Conservation (phyloP, 37 sponge, comb jelly and placozoan species). For the Cladorhizidae sp. region DNA sequence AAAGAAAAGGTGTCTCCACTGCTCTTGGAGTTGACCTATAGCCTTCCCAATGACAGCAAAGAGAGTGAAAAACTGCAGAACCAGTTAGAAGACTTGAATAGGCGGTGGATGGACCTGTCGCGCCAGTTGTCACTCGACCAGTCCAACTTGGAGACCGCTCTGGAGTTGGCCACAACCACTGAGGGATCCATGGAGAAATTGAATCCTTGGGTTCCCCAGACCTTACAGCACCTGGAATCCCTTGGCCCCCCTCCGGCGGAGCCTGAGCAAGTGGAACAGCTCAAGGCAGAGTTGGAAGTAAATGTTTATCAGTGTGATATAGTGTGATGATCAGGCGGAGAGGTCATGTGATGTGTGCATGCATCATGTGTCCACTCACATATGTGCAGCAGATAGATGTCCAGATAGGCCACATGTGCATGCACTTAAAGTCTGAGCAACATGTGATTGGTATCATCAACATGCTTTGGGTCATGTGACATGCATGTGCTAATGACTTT, state of each 20-base stretch:
- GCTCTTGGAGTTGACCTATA: conserved; percentile 20
- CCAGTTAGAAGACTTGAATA: conserved; percentile 33
- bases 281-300: conserved; percentile 52
- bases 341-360: too few species aligned
- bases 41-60: conserved; percentile 23
- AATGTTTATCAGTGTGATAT: too few species aligned
- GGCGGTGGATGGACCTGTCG: conserved; percentile 34
- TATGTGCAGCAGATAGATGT: too few species aligned
- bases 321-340: too few species aligned
- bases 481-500: too few species aligned
- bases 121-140: conserved; percentile 16
- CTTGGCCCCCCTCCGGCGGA: conserved; percentile 54
- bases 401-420: too few species aligned
- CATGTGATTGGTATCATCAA: too few species aligned
- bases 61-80: conserved; percentile 16
- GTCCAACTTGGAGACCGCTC: conserved; percentile 29
- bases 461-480: too few species aligned
- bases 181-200: conserved; percentile 42
- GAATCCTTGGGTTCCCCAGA: conserved; percentile 42
- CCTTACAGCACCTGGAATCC: conserved; percentile 19
- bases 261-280: conserved; percentile 45
- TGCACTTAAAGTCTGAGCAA: too few species aligned
- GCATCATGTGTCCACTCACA: too few species aligned
- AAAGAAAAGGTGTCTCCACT: conserved; percentile 32
- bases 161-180: conserved; percentile 27